Conservation (phyloP, 2,797 vertebrate genomes). For the Iguana delicatissima region DNA sequence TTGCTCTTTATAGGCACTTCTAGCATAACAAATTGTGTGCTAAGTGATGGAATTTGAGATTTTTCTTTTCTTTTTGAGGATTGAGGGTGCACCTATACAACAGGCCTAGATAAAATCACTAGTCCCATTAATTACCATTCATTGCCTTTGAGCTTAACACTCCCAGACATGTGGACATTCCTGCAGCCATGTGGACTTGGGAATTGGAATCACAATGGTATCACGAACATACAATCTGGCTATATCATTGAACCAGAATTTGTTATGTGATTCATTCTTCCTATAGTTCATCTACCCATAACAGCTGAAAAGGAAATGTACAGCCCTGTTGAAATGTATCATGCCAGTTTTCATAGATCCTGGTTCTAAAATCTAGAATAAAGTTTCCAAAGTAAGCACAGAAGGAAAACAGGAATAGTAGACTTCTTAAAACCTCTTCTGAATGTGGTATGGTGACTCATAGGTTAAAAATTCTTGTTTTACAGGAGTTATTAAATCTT, state of each 20-base stretch:
- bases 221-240: background rate
- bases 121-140: background rate
- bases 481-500: conserved; percentile 28
- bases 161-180: background rate
- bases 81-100: conserved; percentile 1
- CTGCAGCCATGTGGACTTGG: background rate
- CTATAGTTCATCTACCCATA: background rate
- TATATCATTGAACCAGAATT: conserved; percentile 28
- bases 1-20: conserved; percentile 7
- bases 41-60: background rate
- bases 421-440: background rate
- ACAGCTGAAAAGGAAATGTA: too few species aligned
- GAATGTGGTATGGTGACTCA: background rate
- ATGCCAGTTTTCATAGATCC: background rate
- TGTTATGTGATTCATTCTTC: background rate
- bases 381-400: conserved; percentile 22
- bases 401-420: background rate
- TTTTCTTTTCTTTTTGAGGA: conserved; percentile 32
- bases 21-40: conserved; percentile 21
- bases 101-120: background rate
- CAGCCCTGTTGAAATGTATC: background rate
- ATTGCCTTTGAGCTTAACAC: background rate
- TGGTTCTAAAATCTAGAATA: conserved; percentile 19
- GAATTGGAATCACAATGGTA: background rate
- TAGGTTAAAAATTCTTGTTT: background rate